Conservation (phyloP, 2,888 invertebrate genomes). For the Galerucella calmariensis region DNA sequence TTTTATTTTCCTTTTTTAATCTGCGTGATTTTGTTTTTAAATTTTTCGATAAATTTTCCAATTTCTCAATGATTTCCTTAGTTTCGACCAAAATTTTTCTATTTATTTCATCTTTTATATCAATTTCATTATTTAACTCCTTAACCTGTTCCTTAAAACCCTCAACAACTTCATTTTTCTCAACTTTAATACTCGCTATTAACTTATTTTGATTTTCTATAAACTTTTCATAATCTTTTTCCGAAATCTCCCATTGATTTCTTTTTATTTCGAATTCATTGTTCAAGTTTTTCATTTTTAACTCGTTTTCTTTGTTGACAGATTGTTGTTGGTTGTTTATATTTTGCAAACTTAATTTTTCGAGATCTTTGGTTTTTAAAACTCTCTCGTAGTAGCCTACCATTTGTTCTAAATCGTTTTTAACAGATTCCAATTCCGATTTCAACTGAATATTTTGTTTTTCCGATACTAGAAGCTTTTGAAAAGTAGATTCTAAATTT, state of each 20-base stretch:
- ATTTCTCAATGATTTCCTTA: constrained; percentile 71
- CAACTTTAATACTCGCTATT: constrained; percentile 28
- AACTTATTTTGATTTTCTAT: constrained; percentile 41
- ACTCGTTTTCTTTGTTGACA: constrained; percentile 60
- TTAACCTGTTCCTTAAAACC: constrained; percentile 59
- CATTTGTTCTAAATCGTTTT: constrained; percentile 70
- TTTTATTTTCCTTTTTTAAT: constrained; percentile 63
- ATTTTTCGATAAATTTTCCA: constrained; percentile 70
- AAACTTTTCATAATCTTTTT: constrained; percentile 51
- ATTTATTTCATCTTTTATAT: constrained; percentile 71
- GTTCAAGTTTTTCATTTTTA: constrained; percentile 55
- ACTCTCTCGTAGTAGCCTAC: constrained; percentile 70
- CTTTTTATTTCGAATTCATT: constrained; percentile 43
- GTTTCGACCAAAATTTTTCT: constrained; percentile 75
- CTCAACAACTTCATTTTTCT: constrained; percentile 47
- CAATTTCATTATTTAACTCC: constrained; percentile 71
- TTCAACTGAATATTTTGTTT: constrained; percentile 69
- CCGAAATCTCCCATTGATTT: constrained; percentile 55
- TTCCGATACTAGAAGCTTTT: constrained; percentile 71
- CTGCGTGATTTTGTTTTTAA: constrained; percentile 69
- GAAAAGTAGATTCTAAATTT: constrained; percentile 70
- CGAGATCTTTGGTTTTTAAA: constrained; percentile 70
- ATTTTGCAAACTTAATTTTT: constrained; percentile 66
- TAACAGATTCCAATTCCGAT: constrained; percentile 71
- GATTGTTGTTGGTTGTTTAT: constrained; percentile 63